Evolutionary conservation across 2,797 vertebrate species (phyloP).

Genomic region (Oreochromis grahami): DNA sequence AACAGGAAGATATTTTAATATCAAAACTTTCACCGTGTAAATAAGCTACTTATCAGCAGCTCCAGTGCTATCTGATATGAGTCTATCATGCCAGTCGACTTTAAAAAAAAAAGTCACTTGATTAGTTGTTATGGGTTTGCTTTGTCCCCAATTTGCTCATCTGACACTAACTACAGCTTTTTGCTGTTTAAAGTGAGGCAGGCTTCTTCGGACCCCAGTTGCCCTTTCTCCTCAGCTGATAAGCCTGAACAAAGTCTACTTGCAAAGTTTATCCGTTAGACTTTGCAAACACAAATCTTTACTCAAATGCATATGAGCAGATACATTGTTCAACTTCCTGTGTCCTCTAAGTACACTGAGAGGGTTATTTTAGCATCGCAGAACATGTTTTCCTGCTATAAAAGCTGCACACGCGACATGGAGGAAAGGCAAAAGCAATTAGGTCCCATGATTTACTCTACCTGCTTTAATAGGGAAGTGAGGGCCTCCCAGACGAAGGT

Average conservation of each 20-base stretch:
- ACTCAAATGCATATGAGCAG: neutral
- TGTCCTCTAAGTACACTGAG: neutral
- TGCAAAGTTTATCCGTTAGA: constrained; percentile 34
- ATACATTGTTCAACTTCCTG: neutral
- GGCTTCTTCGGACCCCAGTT: constrained; percentile 6
- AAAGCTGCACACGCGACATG: constrained; percentile 19
- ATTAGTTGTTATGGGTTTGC: constrained; percentile 47
- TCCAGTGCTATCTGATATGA: constrained; percentile 3
- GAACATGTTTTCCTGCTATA: constrained; percentile 10
- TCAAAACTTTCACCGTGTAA: neutral
- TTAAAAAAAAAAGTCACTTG: constrained; percentile 20
- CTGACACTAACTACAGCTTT: constrained; percentile 36
- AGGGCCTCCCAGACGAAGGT: constrained; percentile 62
- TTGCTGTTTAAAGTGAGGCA: constrained; percentile 12
- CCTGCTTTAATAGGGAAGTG: constrained; percentile 55
- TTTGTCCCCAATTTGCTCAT: constrained; percentile 19
- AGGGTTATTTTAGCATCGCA: neutral
- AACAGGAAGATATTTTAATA: neutral
- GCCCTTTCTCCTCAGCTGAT: constrained; percentile 46
- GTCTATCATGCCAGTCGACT: constrained; percentile 10
- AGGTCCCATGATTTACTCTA: constrained; percentile 70
- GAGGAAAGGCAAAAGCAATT: constrained; percentile 67
- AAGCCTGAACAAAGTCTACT: constrained; percentile 63
- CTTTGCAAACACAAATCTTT: constrained; percentile 12
- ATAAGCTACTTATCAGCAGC: neutral